Evolutionary conservation across 2,113 vertebrate species (phyloP).

Genomic region (Rhea pennata): DNA sequence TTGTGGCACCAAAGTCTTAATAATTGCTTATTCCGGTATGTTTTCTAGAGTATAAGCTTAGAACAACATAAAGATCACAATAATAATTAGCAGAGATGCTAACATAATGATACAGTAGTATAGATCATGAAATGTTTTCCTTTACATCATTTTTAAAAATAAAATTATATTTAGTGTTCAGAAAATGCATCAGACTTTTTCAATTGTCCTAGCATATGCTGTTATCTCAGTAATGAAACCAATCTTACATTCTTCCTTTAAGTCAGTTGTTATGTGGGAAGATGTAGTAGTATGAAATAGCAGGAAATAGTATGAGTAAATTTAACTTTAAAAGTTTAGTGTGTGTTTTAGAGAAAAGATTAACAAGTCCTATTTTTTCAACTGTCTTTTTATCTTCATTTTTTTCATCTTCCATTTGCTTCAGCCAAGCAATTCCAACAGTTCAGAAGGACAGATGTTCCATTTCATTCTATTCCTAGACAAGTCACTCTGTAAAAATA

Average conservation of each 20-base stretch:
- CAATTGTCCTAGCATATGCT: conserved; percentile 56
- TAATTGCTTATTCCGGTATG: neutral
- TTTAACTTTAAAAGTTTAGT: conserved; percentile 36
- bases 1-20: conserved; percentile 13
- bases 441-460: conserved; percentile 57
- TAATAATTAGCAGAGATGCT: neutral
- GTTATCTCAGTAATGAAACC: conserved; percentile 53
- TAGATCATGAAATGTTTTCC: neutral
- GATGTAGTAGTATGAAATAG: conserved; percentile 53
- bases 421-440: conserved; percentile 22
- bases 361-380: conserved; percentile 30
- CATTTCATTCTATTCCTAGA: conserved; percentile 59
- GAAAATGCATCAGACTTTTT: conserved; percentile 25
- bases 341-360: conserved; percentile 36
- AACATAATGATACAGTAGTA: neutral
- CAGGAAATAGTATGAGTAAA: conserved; percentile 63
- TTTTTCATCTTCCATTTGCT: conserved; percentile 54
- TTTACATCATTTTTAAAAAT: neutral
- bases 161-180: neutral
- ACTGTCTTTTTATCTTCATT: conserved; percentile 47
- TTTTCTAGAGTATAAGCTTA: neutral
- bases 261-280: conserved; percentile 64
- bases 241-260: conserved; percentile 45
- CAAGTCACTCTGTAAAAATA: conserved; percentile 64
- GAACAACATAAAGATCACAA: neutral